Conservation (phyloP, 2,888 invertebrate genomes). For the Andrena haemorrhoa region DNA sequence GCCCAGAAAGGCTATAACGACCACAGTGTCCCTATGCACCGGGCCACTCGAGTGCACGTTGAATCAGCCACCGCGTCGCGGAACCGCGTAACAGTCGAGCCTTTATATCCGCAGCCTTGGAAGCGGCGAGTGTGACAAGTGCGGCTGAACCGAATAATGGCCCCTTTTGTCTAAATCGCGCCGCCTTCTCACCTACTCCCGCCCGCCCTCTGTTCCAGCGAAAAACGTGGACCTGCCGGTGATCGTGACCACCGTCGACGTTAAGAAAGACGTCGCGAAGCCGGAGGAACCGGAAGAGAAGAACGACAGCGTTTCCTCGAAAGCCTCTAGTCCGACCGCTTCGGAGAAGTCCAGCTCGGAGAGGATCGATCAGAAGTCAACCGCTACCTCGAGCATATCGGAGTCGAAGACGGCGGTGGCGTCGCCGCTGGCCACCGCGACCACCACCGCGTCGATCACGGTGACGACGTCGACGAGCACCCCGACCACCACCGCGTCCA, state of each 20-base stretch:
- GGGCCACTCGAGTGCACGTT: not conserved
- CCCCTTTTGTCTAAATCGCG: slow-evolving; percentile 37
- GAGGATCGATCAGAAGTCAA: slow-evolving; percentile 80
- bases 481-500: slow-evolving; percentile 71
- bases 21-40: not conserved
- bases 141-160: slow-evolving; percentile 42
- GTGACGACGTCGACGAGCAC: slow-evolving; percentile 21
- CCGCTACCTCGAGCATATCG: slow-evolving; percentile 72
- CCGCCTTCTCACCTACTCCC: not conserved
- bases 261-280: slow-evolving; percentile 61
- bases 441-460: slow-evolving; percentile 14
- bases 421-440: slow-evolving; percentile 49
- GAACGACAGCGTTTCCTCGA: slow-evolving; percentile 75
- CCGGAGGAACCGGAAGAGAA: slow-evolving; percentile 71
- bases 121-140: slow-evolving; percentile 3
- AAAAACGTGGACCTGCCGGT: slow-evolving; percentile 74
- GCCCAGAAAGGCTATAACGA: not conserved
- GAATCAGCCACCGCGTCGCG: not conserved
- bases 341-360: slow-evolving; percentile 82
- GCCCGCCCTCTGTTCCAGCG: slow-evolving; percentile 65
- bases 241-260: not conserved
- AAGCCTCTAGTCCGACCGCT: slow-evolving; percentile 79
- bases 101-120: slow-evolving; percentile 56
- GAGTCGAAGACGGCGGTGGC: slow-evolving; percentile 62
- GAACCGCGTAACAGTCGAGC: slow-evolving; percentile 37